A percentile compares a stretch with the other conserved stretches of the same genome.
Conservation (phyloP, 2,113 vertebrate species). For the Podarcis cretensis region DNA sequence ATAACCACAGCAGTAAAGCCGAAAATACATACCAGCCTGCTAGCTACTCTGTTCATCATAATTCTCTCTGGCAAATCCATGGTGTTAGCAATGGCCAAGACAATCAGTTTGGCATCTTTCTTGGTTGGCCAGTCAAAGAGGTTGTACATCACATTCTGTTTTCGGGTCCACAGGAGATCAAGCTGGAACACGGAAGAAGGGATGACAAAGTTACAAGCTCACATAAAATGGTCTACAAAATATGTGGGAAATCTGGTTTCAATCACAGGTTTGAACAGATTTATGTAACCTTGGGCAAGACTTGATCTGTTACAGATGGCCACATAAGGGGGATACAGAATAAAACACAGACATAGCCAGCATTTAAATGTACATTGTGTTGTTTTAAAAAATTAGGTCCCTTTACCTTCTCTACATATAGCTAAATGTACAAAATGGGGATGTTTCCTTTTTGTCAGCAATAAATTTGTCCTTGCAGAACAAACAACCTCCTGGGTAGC, state of each 20-base stretch:
- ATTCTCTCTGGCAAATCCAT: slow-evolving; percentile 98
- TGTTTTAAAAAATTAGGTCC: neutral
- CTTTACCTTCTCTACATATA: neutral
- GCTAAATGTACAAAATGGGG: neutral
- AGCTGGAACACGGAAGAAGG: slow-evolving; percentile 74
- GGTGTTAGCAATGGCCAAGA: slow-evolving; percentile 96
- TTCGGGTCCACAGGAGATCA: slow-evolving; percentile 95
- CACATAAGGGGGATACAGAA: neutral
- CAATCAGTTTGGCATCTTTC: slow-evolving; percentile 87
- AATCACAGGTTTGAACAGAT: neutral
- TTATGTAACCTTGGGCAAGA: neutral
- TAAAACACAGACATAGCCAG: neutral
- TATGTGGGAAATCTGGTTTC: neutral
- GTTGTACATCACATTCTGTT: slow-evolving; percentile 96
- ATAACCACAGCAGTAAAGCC: slow-evolving; percentile 24
- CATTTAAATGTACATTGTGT: neutral
- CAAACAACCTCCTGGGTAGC: neutral
- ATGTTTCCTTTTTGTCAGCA: neutral
- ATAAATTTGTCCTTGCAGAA: slow-evolving; percentile 6
- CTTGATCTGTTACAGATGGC: neutral
- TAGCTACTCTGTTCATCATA: slow-evolving; percentile 95
- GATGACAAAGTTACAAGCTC: slow-evolving; percentile 11
- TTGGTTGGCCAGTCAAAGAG: slow-evolving; percentile 96
- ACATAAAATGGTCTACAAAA: neutral
- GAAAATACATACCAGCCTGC: slow-evolving; percentile 85